Evolutionary conservation across 2,113 vertebrate genomes (phyloP).

Genomic region (Hydropotes inermis): DNA sequence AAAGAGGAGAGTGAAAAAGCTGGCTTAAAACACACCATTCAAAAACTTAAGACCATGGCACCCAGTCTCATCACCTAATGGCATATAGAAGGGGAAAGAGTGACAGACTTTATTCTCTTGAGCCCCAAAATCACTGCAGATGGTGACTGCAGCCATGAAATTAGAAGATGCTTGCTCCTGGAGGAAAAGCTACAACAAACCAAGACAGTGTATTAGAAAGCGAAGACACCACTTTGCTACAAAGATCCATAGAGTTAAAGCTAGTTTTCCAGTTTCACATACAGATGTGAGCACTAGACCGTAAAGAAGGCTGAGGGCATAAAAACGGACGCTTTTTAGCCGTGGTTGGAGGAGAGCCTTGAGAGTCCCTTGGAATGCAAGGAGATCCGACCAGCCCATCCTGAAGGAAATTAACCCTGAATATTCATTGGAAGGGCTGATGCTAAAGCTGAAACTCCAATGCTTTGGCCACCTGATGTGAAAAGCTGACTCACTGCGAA

Average conservation of each 20-base stretch:
- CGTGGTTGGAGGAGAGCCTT: not conserved
- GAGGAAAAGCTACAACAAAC: not conserved
- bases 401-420: not conserved
- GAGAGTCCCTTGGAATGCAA: not conserved
- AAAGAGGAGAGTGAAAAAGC: not conserved
- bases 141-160: not conserved
- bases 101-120: not conserved
- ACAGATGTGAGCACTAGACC: not conserved
- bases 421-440: not conserved
- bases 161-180: not conserved
- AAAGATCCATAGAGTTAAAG: not conserved
- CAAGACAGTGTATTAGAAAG: not conserved
- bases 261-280: not conserved
- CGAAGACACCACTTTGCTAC: not conserved
- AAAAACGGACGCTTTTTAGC: not conserved
- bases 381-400: not conserved
- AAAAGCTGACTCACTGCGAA: not conserved
- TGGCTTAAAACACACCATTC: not conserved
- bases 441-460: not conserved
- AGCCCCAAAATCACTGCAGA: not conserved
- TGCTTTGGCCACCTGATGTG: not conserved
- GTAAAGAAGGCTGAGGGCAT: not conserved
- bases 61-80: not conserved
- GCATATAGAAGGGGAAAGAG: not conserved
- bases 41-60: not conserved